phyloP scores from a whole-genome alignment of 92 coral and sea anemone species.

The Actinostola sp. region DNA sequence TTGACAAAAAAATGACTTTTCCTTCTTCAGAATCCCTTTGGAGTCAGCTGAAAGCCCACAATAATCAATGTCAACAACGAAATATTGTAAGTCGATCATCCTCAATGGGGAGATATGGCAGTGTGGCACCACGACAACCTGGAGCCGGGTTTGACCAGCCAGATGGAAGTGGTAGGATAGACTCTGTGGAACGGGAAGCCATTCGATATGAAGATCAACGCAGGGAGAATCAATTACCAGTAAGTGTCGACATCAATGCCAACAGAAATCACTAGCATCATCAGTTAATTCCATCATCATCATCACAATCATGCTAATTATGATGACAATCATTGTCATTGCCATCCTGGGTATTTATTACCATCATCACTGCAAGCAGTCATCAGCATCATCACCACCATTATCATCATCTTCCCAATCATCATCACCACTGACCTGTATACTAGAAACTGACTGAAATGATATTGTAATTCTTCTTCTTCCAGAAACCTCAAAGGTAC shows the following conservation, averaged over 20 bases:
- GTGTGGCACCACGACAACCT: constrained; percentile 19
- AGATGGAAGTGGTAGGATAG: constrained; percentile 3
- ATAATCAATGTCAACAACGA: background rate
- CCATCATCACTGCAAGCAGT: no score
- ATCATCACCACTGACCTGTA: no score
- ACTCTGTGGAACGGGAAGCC: constrained; percentile 8
- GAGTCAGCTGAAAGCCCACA: constrained; percentile 31
- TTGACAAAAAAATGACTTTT: no score
- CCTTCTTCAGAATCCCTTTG: constrained; percentile 33
- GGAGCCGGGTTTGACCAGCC: no score
- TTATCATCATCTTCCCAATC: no score
- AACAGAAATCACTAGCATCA: background rate
- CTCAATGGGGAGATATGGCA: constrained; percentile 24
- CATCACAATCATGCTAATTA: no score
- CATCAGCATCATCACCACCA: no score
- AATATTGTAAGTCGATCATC: background rate
- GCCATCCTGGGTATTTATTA: no score
- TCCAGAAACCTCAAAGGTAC: constrained; percentile 39
- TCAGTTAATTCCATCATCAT: no score
- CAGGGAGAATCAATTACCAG: background rate
- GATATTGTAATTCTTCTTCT: background rate
- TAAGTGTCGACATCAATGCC: background rate
- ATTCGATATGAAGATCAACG: background rate
- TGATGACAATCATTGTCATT: no score
- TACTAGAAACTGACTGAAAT: no score